Base-by-base conservation (phyloP, 2,113 vertebrate species). In the Nothocercus julius region DNA sequence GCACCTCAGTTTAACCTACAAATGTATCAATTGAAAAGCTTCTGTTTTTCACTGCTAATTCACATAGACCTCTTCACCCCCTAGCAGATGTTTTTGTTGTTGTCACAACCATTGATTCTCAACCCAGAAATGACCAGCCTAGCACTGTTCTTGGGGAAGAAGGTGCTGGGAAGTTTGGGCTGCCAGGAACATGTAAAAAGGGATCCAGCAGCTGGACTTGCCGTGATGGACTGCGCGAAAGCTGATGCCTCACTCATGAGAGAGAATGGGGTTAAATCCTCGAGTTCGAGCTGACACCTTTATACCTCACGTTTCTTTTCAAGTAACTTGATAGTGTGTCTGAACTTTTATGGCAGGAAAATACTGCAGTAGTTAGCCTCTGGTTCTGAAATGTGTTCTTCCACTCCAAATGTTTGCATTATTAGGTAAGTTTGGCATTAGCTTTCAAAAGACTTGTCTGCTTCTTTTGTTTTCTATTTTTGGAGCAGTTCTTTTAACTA, bases 211-310 rank as follows among this genome's bases (percentile, higher is more conserved):
- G 75, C 32, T 77, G 34, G 8, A 1, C 28, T 24, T 73, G 21
- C 51, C 21, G 5, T 51, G 28, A n/a, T 32, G 56, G 58, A 32
- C 47, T 0, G 0, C 51, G 38, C 11, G 0, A 0, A 5, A 70
- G 70, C 20, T 36, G 8, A 85, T 59, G 21, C 67, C 22, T 82
- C 9, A 53, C 53, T 58, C 1, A 0, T 27, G 34, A 73, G 62
- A 30, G 45, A 49, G 66, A 30, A 42, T 9, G 2, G 0, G 0
- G 11, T 67, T 77, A 59, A 83, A 42, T 63, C 54, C 28, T 58
- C 2, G 5, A 2, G 7, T 70, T 79, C 59, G 49, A 85, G 24
- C 15, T 74, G 61, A 75, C 13, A 5, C 42, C n/a, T 12, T 92
- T 69, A 86, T 84, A n/a, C 72, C 32, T 86, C 5, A 1, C 2